phyloP scores from a whole-genome alignment of 2,113 vertebrate genomes.

The Gopherus evgoodei region DNA sequence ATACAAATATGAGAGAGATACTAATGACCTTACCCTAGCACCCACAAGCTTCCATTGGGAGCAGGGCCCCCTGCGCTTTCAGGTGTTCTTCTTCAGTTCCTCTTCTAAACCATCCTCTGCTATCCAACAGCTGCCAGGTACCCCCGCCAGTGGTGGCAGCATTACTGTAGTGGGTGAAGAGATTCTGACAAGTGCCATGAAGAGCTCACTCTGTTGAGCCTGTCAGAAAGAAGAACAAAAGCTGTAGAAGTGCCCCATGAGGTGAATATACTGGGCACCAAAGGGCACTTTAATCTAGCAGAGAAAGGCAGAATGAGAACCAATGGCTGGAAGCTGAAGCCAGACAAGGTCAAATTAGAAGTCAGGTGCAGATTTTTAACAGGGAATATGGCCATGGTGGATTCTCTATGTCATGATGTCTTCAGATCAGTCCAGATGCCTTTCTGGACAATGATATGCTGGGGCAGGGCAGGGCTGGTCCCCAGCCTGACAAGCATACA shows the following conservation, averaged over 20 bases:
- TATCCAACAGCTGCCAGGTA: too few species aligned
- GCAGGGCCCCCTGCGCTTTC: too few species aligned
- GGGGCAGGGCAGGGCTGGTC: too few species aligned
- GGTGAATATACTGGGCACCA: neutral
- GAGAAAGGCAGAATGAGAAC: neutral
- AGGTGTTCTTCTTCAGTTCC: too few species aligned
- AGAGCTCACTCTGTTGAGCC: slow-evolving; percentile 22
- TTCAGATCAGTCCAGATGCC: neutral
- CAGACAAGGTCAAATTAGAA: neutral
- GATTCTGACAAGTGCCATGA: slow-evolving; percentile 7
- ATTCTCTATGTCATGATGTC: neutral
- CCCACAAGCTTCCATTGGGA: too few species aligned
- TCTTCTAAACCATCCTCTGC: too few species aligned
- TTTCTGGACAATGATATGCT: too few species aligned
- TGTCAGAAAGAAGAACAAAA: slow-evolving; percentile 35
- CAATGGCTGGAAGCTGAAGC: neutral
- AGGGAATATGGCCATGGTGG: too few species aligned
- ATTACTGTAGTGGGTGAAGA: neutral
- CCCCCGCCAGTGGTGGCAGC: too few species aligned
- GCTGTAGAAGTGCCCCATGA: neutral
- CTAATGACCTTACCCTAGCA: too few species aligned
- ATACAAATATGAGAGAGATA: too few species aligned
- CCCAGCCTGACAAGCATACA: too few species aligned
- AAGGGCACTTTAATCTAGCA: slow-evolving; percentile 3
- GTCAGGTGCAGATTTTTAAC: neutral